Percentiles rank a stretch among this genome's conserved stretches.
Evolutionary conservation across 1,140 invertebrate species (phyloP).

Genomic region (Euglossa dilemma): DNA sequence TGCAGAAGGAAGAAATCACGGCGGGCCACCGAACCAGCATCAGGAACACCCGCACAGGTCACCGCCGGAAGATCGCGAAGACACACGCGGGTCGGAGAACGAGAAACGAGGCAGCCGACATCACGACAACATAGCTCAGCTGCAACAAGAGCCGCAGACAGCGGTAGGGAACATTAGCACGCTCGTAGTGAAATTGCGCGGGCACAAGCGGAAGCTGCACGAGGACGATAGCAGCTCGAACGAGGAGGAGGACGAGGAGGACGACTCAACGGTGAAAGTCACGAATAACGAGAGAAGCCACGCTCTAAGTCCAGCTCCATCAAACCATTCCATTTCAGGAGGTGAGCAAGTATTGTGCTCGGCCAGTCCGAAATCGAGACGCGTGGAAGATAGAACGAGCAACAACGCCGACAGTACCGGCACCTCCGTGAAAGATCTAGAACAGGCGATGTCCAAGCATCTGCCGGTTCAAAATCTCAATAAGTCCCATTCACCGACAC

Average conservation of each 20-base stretch:
- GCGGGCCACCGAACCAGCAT: slow-evolving; percentile 83
- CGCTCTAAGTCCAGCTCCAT: slow-evolving; percentile 85
- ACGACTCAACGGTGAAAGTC: slow-evolving; percentile 65
- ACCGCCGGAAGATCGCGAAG: slow-evolving; percentile 83
- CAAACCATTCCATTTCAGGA: slow-evolving; percentile 79
- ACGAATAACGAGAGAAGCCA: slow-evolving; percentile 78
- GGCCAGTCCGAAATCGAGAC: slow-evolving; percentile 80
- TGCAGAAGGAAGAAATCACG: slow-evolving; percentile 84
- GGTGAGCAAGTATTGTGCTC: slow-evolving; percentile 76
- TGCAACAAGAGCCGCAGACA: slow-evolving; percentile 77
- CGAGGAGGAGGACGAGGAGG: slow-evolving; percentile 84
- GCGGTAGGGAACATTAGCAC: slow-evolving; percentile 66
- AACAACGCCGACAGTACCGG: slow-evolving; percentile 75
- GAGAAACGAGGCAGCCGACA: slow-evolving; percentile 83
- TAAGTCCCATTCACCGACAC: slow-evolving; percentile 83
- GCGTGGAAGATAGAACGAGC: slow-evolving; percentile 78
- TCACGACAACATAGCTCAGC: slow-evolving; percentile 82
- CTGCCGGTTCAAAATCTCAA: slow-evolving; percentile 87
- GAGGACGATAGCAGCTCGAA: slow-evolving; percentile 83
- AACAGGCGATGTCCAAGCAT: slow-evolving; percentile 98
- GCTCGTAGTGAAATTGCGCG: slow-evolving; percentile 76
- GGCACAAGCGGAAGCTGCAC: slow-evolving; percentile 83
- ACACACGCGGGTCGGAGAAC: slow-evolving; percentile 82
- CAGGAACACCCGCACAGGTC: slow-evolving; percentile 82
- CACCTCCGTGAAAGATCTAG: slow-evolving; percentile 93